A percentile compares a stretch with the other conserved stretches of the same genome.
These are phyloP conservation scores for Eupithecia exiguata DNA, from an alignment of 2,888 invertebrate genomes.

Conservation along the genomic window DNA sequence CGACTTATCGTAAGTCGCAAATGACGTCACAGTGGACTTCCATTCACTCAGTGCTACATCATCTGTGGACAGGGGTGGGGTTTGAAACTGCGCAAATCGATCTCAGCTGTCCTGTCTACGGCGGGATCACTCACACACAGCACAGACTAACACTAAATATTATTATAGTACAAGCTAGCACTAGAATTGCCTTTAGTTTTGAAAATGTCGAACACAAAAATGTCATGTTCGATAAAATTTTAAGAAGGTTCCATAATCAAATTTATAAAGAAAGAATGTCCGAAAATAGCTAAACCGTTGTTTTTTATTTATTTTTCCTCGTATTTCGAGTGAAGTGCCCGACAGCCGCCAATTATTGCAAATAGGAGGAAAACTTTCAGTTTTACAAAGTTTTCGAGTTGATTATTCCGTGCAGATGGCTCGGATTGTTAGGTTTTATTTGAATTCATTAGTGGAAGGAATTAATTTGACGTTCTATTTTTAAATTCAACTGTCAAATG, in stretches of 20 bases:
- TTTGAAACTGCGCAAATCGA: conserved; percentile 35
- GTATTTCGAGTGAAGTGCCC: conserved; percentile 4
- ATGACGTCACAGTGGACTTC: conserved; percentile 17
- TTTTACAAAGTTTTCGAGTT: conserved; percentile 19
- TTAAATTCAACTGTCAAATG: neutral
- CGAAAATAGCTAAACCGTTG: neutral
- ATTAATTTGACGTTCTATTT: neutral
- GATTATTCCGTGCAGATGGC: conserved; percentile 17
- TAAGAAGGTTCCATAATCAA: neutral
- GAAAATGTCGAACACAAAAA: neutral
- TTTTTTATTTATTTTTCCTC: neutral
- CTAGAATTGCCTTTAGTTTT: neutral
- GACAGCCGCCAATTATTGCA: conserved; percentile 14
- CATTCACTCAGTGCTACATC: neutral
- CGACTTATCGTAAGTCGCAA: conserved; percentile 10
- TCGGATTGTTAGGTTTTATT: neutral
- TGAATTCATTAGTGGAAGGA: neutral
- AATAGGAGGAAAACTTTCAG: conserved; percentile 24
- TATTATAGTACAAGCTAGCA: neutral
- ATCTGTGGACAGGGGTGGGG: conserved; percentile 32
- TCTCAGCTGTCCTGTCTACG: conserved; percentile 36
- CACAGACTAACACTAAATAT: conserved; percentile 1
- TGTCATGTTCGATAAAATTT: neutral
- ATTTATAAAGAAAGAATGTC: neutral
- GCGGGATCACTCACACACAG: conserved; percentile 27